These are phyloP conservation scores for Tetrapedia diversipes DNA, from an alignment of 2,888 invertebrate genomes.

Conservation along the genomic window DNA sequence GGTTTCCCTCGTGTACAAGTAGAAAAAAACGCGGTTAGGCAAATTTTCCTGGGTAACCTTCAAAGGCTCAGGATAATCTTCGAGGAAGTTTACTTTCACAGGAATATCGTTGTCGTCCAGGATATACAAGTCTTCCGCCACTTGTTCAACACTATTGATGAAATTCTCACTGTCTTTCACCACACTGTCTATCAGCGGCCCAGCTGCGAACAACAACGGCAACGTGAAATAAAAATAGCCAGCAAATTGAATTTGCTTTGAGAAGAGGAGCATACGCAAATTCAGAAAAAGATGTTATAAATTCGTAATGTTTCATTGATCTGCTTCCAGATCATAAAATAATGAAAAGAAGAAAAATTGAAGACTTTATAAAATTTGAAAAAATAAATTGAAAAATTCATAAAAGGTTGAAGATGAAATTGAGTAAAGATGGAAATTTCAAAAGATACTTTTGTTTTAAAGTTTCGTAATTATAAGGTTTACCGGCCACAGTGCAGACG, in stretches of 20 bases:
- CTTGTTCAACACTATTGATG: no score
- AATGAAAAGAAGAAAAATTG: no score
- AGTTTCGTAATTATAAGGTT: conserved; percentile 26
- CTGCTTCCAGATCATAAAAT: no score
- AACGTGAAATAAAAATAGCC: not conserved
- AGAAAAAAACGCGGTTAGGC: conserved; percentile 65
- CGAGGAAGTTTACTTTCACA: not conserved
- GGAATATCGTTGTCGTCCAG: conserved; percentile 43
- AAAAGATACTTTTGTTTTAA: no score
- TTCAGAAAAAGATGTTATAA: no score
- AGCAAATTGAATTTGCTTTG: not conserved
- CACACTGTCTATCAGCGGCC: not conserved
- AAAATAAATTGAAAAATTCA: no score
- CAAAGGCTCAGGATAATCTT: conserved; percentile 8
- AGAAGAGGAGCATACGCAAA: no score
- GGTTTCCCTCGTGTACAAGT: conserved; percentile 68
- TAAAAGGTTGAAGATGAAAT: not conserved
- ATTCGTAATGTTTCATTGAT: no score
- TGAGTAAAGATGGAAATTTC: not conserved
- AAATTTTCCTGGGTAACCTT: conserved; percentile 30
- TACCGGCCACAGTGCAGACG: conserved; percentile 62
- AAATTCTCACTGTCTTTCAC: no score
- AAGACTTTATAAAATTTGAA: no score
- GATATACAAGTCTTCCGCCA: conserved; percentile 19
- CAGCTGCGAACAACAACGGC: not conserved